Evolutionary conservation across 2,113 vertebrate species (phyloP), one percentile per base, ranked within the genome.

Genomic region (Odontesthes bonariensis): DNA sequence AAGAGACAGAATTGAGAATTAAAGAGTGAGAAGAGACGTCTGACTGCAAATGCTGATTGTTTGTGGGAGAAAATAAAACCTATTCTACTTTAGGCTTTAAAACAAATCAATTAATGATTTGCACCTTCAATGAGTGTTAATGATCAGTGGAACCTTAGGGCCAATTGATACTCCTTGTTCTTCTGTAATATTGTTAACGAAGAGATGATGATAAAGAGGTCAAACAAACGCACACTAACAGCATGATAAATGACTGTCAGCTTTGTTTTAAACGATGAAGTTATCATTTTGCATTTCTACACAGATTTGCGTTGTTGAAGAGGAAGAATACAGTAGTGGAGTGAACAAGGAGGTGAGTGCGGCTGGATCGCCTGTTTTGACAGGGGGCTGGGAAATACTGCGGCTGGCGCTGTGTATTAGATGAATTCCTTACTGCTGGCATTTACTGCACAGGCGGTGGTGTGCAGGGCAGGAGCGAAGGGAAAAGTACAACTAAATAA

Each of bases 301-400:
- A 53, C 27, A 69, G 52, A 3, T 54, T 16, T 70, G 60, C 63
- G 73, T 76, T 13, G 16, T 20, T 3, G 17, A 63, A 23, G 47
- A 81, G 38, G 75, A 56, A 69, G 69, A 75, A 83, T 67, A 71
- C 84, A 66, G 81, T 59, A 69, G 76, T 54, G 75, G 77, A 71
- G 73, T 87, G 80, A 85, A 86, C 70, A 86, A 47, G 69, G 81
- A 74, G 61, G 62, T 51, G 75, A 67, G 71, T 19, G 73, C 46
- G 61, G 63, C 79, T 86, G 75, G 60, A 70, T 69, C 3, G n/a
- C 79, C 77, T 83, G 69, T 79, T 82, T 74, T 86, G 76, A 87
- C 83, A 88, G 77, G 75, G 69, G 88, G 77, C 81, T 80, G 86
- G 87, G 83, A 88, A 87, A 92, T 84, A 79, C 86, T 75, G 73